Evolutionary conservation across 2,888 invertebrate species (phyloP).

Genomic region (Neoascia interrupta): DNA sequence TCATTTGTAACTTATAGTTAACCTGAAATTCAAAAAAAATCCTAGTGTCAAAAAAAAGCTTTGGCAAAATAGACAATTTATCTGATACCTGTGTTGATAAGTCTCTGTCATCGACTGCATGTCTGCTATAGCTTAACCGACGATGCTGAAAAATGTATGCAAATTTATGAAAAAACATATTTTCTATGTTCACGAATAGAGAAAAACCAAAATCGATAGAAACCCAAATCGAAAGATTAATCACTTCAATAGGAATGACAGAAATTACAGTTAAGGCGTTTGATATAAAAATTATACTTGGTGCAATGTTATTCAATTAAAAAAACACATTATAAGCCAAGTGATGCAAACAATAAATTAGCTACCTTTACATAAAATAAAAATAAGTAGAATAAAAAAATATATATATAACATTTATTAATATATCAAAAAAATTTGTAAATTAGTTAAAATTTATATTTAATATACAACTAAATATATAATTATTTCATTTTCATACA

Average conservation of each 20-base stretch:
- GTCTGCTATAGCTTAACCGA: conserved; percentile 93
- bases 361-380: conserved; percentile 14
- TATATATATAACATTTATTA: background rate
- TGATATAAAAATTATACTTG: conserved; percentile 22
- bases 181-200: conserved; percentile 12
- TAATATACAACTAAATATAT: background rate
- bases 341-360: conserved; percentile 51
- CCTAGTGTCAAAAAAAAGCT: background rate
- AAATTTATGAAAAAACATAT: conserved; percentile 63
- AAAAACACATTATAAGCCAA: conserved; percentile 43
- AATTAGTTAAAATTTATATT: background rate
- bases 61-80: no score
- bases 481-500: no score
- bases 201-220: conserved; percentile 1
- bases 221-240: conserved; percentile 14
- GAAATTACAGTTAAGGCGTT: conserved; percentile 26
- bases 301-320: conserved; percentile 47
- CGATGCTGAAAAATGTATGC: conserved; percentile 93
- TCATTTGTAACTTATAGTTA: conserved; percentile 94
- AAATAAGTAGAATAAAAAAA: background rate
- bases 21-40: conserved; percentile 79
- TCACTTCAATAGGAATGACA: conserved; percentile 11
- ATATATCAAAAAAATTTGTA: background rate
- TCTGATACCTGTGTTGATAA: conserved; percentile 87
- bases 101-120: conserved; percentile 93